phyloP scores from a whole-genome alignment of 2,113 vertebrate genomes.

The Strix aluco region DNA sequence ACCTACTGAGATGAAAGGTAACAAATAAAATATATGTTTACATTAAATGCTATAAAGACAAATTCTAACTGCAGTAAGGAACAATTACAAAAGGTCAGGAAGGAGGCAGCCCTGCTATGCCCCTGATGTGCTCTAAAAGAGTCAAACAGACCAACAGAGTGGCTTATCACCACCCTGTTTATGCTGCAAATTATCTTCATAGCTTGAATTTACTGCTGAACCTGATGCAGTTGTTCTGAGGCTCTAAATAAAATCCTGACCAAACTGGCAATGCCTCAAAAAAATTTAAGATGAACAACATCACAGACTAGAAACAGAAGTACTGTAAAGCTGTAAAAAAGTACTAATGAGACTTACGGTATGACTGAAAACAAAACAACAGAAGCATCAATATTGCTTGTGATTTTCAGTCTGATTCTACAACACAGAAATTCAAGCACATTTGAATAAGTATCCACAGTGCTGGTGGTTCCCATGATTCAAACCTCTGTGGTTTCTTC shows the following conservation, averaged over 20 bases:
- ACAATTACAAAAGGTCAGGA: background rate
- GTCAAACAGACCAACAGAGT: background rate
- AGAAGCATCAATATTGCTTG: background rate
- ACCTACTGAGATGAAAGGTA: background rate
- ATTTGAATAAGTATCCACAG: background rate
- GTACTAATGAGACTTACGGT: background rate
- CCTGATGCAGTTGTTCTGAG: background rate
- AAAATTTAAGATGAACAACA: background rate
- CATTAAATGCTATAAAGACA: background rate
- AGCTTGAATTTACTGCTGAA: background rate
- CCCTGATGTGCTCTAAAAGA: background rate
- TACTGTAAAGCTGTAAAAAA: background rate
- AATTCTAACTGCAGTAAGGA: background rate
- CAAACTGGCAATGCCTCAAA: background rate
- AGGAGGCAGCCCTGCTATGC: background rate
- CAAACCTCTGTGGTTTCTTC: background rate
- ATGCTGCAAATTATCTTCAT: background rate
- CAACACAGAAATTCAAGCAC: background rate
- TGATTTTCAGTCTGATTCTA: background rate
- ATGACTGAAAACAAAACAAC: background rate
- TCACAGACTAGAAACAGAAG: background rate
- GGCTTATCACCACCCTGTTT: background rate
- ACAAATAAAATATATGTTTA: background rate
- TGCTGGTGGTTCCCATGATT: background rate
- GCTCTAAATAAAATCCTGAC: conserved; percentile 5